A percentile compares a stretch with the other conserved stretches of the same genome.
phyloP scores from a whole-genome alignment of 2,888 invertebrate genomes.

The Thumatha senex region DNA sequence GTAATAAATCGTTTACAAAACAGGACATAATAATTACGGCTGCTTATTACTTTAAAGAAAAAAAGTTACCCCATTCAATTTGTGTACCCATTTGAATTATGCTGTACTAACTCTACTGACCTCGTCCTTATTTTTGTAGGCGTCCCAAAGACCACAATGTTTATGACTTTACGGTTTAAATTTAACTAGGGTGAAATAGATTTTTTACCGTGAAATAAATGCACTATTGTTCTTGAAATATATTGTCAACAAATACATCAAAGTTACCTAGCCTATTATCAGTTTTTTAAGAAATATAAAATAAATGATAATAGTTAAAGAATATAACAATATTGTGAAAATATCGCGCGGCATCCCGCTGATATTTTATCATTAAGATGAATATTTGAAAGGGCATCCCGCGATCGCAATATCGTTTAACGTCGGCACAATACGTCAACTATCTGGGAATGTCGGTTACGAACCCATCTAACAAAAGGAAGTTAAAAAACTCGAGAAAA shows the following conservation, averaged over 20 bases:
- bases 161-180: background rate
- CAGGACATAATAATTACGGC: constrained; percentile 39
- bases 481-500: constrained; percentile 73
- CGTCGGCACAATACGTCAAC: constrained; percentile 65
- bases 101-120: background rate
- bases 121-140: background rate
- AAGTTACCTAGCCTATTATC: constrained; percentile 20
- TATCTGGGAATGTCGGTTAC: constrained; percentile 82
- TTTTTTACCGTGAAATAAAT: background rate
- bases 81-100: background rate
- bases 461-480: constrained; percentile 70
- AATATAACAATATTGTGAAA: constrained; percentile 72
- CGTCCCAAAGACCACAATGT: background rate
- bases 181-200: background rate
- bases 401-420: constrained; percentile 68
- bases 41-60: constrained; percentile 26
- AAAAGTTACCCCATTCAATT: constrained; percentile 13
- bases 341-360: constrained; percentile 74
- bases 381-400: constrained; percentile 63
- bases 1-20: constrained; percentile 35
- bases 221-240: constrained; percentile 3
- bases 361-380: constrained; percentile 75
- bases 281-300: constrained; percentile 42
- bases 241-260: constrained; percentile 43
- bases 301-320: constrained; percentile 51